These are phyloP conservation scores for Boloria euphrosyne DNA, from an alignment of 2,888 invertebrate genomes.

Conservation along the genomic window DNA sequence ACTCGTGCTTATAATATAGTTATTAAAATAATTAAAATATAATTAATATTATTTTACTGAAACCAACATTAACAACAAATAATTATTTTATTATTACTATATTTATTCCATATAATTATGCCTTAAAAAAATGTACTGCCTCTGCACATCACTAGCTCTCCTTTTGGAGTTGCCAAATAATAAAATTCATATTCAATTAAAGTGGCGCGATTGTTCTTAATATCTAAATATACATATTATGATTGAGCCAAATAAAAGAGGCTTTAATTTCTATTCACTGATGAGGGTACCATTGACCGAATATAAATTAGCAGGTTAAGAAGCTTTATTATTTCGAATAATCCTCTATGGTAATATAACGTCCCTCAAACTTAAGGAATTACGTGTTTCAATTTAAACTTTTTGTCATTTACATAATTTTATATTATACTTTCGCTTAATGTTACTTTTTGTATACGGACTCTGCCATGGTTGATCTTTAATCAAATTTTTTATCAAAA, in stretches of 20 bases:
- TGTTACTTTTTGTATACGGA: background rate
- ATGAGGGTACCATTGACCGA: conserved; percentile 41
- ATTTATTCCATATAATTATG: background rate
- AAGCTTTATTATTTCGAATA: conserved; percentile 37
- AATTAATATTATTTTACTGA: no score
- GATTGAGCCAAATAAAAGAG: conserved; percentile 22
- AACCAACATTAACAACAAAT: no score
- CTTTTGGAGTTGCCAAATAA: conserved; percentile 53
- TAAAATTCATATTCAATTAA: conserved; percentile 50
- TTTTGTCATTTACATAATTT: conserved; percentile 19
- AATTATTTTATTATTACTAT: no score
- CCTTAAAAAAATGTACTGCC: background rate
- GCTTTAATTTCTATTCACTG: conserved; percentile 37
- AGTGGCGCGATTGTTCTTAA: conserved; percentile 44
- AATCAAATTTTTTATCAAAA: background rate
- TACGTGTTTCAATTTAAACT: conserved; percentile 22
- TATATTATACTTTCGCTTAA: background rate
- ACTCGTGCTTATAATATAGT: no score
- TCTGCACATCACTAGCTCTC: conserved; percentile 42
- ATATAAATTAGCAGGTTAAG: conserved; percentile 37
- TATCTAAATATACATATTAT: conserved; percentile 34
- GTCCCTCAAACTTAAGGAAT: background rate
- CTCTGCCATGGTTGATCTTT: background rate
- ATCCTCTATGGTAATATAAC: conserved; percentile 7
- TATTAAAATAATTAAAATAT: no score